These are phyloP conservation scores for Drusus annulatus DNA, from an alignment of 1,140 invertebrate species.

Conservation along the genomic window DNA sequence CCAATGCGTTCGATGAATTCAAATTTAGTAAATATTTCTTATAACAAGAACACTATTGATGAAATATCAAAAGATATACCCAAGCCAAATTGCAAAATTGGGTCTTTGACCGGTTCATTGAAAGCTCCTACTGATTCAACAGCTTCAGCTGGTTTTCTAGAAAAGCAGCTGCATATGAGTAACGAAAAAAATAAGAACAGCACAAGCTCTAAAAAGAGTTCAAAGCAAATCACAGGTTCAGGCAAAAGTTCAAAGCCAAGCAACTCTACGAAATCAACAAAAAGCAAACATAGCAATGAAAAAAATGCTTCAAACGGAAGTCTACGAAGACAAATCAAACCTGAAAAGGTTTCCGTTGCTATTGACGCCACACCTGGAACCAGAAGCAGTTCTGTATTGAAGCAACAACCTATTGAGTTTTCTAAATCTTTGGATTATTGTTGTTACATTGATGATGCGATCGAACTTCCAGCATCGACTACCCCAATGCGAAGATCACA, in stretches of 20 bases:
- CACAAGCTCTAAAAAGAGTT: not conserved
- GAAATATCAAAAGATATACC: slow-evolving; percentile 32
- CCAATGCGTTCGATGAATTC: slow-evolving; percentile 8
- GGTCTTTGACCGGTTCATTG: slow-evolving; percentile 54
- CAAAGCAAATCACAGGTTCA: slow-evolving; percentile 39
- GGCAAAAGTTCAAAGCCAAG: slow-evolving; percentile 54
- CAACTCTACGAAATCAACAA: slow-evolving; percentile 63
- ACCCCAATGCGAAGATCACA: slow-evolving; percentile 65
- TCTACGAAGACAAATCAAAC: slow-evolving; percentile 67
- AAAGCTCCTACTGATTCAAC: slow-evolving; percentile 54
- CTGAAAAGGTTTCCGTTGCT: slow-evolving; percentile 80
- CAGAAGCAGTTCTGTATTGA: slow-evolving; percentile 79
- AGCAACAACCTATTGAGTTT: slow-evolving; percentile 83
- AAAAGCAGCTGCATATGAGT: slow-evolving; percentile 41
- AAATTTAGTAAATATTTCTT: slow-evolving; percentile 22
- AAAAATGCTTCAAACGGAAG: slow-evolving; percentile 60
- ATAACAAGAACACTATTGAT: slow-evolving; percentile 24
- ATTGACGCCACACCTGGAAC: slow-evolving; percentile 83
- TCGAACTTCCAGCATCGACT: slow-evolving; percentile 58
- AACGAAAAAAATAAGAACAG: slow-evolving; percentile 39
- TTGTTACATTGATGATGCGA: slow-evolving; percentile 61
- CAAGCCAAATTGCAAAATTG: slow-evolving; percentile 57
- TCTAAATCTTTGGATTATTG: slow-evolving; percentile 73
- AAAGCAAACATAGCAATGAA: slow-evolving; percentile 67
- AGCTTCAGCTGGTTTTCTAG: slow-evolving; percentile 48